Conservation (phyloP, 2,113 vertebrate genomes). For the Platysternon megacephalum region DNA sequence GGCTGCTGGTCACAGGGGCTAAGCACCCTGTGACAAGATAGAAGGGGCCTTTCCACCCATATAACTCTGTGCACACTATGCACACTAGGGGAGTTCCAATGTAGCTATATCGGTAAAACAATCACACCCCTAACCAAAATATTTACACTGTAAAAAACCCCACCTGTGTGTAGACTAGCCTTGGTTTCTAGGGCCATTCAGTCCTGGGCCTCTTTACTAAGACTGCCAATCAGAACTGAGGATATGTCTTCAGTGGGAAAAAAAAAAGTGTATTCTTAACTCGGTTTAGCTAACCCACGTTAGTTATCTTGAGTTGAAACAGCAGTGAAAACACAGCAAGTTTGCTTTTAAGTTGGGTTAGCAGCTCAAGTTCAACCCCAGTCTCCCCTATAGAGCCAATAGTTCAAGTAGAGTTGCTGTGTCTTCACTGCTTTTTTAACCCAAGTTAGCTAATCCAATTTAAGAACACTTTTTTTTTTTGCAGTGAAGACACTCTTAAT, state of each 20-base stretch:
- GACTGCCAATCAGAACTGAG: not conserved
- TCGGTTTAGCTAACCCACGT: too few relatives aligned
- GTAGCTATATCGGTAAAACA: not conserved
- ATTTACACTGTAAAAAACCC: accelerated
- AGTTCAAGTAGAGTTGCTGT: not conserved
- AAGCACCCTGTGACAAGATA: not conserved
- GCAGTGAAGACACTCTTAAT: not conserved
- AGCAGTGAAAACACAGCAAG: too few relatives aligned
- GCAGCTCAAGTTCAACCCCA: too few relatives aligned
- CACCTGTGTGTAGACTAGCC: not conserved
- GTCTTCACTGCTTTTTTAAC: not conserved
- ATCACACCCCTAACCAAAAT: not conserved
- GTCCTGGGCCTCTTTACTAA: not conserved
- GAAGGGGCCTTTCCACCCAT: not conserved
- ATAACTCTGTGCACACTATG: not conserved
- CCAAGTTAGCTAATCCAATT: not conserved
- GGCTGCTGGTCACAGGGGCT: not conserved
- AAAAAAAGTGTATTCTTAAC: too few relatives aligned
- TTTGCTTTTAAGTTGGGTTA: too few relatives aligned
- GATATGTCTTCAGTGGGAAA: too few relatives aligned
- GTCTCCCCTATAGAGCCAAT: not conserved
- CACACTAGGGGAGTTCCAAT: too few relatives aligned
- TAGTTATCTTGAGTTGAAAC: too few relatives aligned
- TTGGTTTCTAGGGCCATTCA: accelerated
- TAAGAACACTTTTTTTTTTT: not conserved